A percentile compares a stretch with the other conserved stretches of the same genome.
These are phyloP conservation scores for Clarias laeviceps DNA, from an alignment of 2,797 vertebrate species.

Conservation along the genomic window DNA sequence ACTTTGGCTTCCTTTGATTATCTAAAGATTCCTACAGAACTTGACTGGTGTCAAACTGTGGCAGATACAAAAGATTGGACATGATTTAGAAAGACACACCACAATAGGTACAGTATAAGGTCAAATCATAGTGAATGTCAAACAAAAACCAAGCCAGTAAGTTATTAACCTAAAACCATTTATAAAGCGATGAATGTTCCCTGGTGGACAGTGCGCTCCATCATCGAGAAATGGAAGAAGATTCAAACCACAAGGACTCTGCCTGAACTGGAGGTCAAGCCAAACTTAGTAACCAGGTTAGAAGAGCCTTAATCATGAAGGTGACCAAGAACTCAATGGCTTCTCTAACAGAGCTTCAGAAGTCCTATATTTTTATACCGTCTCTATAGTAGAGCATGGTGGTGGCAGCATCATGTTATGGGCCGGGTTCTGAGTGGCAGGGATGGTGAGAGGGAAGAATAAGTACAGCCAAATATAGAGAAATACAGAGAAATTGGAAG, in stretches of 20 bases:
- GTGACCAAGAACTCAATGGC: neutral
- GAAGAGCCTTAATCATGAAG: neutral
- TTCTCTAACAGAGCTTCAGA: neutral
- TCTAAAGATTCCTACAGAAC: neutral
- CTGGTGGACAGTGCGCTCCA: neutral
- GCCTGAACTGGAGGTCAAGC: too few relatives aligned
- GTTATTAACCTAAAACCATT: too few relatives aligned
- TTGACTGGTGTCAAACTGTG: neutral
- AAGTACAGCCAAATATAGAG: neutral
- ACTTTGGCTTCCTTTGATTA: neutral
- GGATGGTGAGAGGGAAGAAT: neutral
- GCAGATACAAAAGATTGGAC: neutral
- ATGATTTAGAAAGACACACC: too few relatives aligned
- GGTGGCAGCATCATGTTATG: constrained; percentile 6
- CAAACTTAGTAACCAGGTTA: too few relatives aligned
- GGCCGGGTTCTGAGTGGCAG: neutral
- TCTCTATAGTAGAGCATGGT: neutral
- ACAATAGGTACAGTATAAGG: too few relatives aligned
- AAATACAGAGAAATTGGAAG: neutral
- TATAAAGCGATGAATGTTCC: neutral
- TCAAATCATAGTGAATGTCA: too few relatives aligned
- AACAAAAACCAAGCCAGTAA: too few relatives aligned
- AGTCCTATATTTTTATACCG: neutral
- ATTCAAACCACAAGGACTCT: neutral
- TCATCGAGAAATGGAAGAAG: neutral